Base-by-base conservation (phyloP, 2,888 invertebrate genomes). In the Lasius platythorax region DNA sequence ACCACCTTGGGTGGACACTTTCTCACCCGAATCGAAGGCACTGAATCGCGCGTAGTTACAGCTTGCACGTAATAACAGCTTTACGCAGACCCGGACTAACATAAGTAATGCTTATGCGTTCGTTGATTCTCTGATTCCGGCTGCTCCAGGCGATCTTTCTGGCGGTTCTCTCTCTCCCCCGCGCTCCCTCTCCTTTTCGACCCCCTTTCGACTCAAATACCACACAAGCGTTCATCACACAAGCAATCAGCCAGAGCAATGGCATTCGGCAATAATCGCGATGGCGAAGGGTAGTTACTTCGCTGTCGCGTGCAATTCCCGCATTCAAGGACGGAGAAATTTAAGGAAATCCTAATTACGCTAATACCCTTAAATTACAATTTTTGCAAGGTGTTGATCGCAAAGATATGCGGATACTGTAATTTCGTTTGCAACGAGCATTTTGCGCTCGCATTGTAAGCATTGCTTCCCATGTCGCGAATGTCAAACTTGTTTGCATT, bases 41-140 rank as follows among this genome's bases (percentile, higher is more conserved):
- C 33, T 18, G 78, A 68, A 75, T 66, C 82, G 56, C 43, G 68
- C 37, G 66, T 63, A 28, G 56, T 81, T 72, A 82, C 83, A 84
- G 82, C 83, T 83, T 82, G 82, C 82, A 40, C 30, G 63, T 83
- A 84, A 84, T 84, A 84, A 84, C 83, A 84, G 82, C 64, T 84
- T 84, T 56, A 82, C 28, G 64, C 81, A n/a, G 43, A 53, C 23
- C 18, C 37, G 64, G 53, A 28, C 70, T 64, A 56, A 61, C 61
- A 28, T 61, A 61, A 84, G 46, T 84, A 84, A 83, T 79, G 46
- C 61, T 63, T 53, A 50, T 30, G 50, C 61, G 28, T 68, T 63
- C 68, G 67, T 8, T 50, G 50, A 79, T 79, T 79, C 68, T 83
- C 68, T 83, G 83, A 83, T 83, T 83, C 83, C 30, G 28, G 18